phyloP scores from a whole-genome alignment of 2,797 vertebrate species.

The Channa striata region DNA sequence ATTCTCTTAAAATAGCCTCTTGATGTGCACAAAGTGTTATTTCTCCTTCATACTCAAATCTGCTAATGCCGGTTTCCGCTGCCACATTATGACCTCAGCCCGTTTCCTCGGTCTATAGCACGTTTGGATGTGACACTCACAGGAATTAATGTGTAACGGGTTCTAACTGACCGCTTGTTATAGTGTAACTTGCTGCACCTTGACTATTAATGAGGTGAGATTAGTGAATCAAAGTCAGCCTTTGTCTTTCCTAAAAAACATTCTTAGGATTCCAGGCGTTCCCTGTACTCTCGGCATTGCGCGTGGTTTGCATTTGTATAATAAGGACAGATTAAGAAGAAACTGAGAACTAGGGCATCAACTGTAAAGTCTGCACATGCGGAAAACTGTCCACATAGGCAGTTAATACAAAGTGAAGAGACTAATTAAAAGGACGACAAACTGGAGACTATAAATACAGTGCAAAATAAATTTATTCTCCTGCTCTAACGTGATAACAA shows the following conservation, averaged over 20 bases:
- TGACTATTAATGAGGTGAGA: slow-evolving; percentile 54
- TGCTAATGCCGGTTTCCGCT: slow-evolving; percentile 1
- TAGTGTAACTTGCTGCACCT: slow-evolving; percentile 65
- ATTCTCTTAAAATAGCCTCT: slow-evolving; percentile 16
- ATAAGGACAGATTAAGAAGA: slow-evolving; percentile 65
- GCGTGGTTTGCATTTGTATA: slow-evolving; percentile 72
- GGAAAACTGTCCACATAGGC: slow-evolving; percentile 42
- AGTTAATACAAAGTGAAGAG: slow-evolving; percentile 38
- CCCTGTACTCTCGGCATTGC: slow-evolving; percentile 55
- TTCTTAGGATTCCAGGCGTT: slow-evolving; percentile 80
- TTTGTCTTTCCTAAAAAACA: slow-evolving; percentile 77
- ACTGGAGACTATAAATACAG: slow-evolving; percentile 31
- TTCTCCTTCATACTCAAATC: not conserved
- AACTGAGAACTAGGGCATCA: slow-evolving; percentile 56
- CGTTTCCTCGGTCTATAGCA: not conserved
- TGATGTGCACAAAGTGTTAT: not conserved
- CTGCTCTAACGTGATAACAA: slow-evolving; percentile 1
- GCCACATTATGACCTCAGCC: not conserved
- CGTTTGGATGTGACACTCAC: slow-evolving; percentile 24
- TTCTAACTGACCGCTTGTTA: slow-evolving; percentile 63
- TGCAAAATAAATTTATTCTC: slow-evolving; percentile 13
- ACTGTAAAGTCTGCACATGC: slow-evolving; percentile 44
- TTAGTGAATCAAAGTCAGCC: slow-evolving; percentile 77
- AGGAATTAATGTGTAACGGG: slow-evolving; percentile 70
- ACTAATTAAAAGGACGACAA: slow-evolving; percentile 34